Percentiles rank a stretch among this genome's conserved stretches.
Evolutionary conservation across 2,888 invertebrate species (phyloP).

Genomic region (Hoplodrina blanda): DNA sequence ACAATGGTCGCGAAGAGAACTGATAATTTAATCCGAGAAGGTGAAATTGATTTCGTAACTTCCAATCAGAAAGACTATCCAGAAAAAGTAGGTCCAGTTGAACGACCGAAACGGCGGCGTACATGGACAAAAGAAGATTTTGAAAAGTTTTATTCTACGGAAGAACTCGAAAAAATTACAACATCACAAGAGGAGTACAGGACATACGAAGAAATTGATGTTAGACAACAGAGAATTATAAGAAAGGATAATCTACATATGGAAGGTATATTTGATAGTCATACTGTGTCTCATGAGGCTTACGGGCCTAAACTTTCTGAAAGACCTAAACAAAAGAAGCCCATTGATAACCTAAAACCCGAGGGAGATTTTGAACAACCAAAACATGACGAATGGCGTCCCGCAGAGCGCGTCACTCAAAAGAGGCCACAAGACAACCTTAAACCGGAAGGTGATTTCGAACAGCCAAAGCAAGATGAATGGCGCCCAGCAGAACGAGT

Average conservation of each 20-base stretch:
- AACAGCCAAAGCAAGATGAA: slow-evolving; percentile 77
- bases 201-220: slow-evolving; percentile 91
- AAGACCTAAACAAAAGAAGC: slow-evolving; percentile 88
- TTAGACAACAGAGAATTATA: slow-evolving; percentile 82
- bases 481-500: slow-evolving; percentile 78
- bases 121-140: slow-evolving; percentile 94
- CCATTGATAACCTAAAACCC: slow-evolving; percentile 90
- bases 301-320: slow-evolving; percentile 82
- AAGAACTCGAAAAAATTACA: slow-evolving; percentile 90
- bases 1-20: slow-evolving; percentile 90
- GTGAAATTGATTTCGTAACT: slow-evolving; percentile 92
- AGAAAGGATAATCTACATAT: slow-evolving; percentile 88
- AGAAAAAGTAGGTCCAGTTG: slow-evolving; percentile 90
- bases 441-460: slow-evolving; percentile 89
- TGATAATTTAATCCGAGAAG: slow-evolving; percentile 93
- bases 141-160: slow-evolving; percentile 92
- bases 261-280: slow-evolving; percentile 89
- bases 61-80: slow-evolving; percentile 92
- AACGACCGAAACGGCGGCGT: slow-evolving; percentile 91
- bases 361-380: slow-evolving; percentile 86
- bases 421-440: slow-evolving; percentile 90
- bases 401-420: slow-evolving; percentile 80
- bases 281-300: slow-evolving; percentile 80
- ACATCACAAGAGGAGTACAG: slow-evolving; percentile 93
- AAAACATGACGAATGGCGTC: slow-evolving; percentile 76